Evolutionary conservation across 2,113 vertebrate species (phyloP), one percentile per base, ranked within the genome.

Genomic region (Dryoscopus gambensis): DNA sequence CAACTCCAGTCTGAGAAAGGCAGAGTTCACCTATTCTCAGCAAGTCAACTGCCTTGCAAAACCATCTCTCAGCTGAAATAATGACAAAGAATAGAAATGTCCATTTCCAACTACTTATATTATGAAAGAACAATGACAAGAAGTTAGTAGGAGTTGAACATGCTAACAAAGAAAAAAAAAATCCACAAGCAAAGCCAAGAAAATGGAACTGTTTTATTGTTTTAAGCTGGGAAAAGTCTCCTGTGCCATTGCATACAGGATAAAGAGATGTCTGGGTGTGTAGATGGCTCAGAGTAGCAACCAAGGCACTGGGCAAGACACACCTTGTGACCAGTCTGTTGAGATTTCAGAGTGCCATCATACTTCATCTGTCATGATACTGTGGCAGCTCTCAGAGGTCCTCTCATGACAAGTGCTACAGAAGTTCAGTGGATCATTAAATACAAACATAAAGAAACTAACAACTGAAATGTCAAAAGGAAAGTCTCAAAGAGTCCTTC

Each of bases 101-200:
- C 84, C 53, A 85, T 52, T 94, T 64, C 64, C 69, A 89, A 79
- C 44, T 42, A 91, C 56, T 93, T 81, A 87, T 84, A 90, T 91
- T 57, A 63, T 1, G 16, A 74, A 90, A 80, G 75, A 95, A 92
- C 83, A 95, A 92, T 88, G 55, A 90, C 76, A 89, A 80, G 50
- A 97, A 88, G 81, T 90, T 60, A 74, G 85, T 65, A 88, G 79
- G 83, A 94, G 83, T 59, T 57, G 35, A 92, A 90, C 68, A 59
- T 0, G 1, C 75, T 75, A 89, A 53, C 11, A 31, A 64, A 33
- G 31, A 81, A 39, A 79, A 73, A 69, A 8, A 87, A 40, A 52
- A 74, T 13, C 11, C 59, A 74, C 37, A 77, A 83, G 55, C 71
- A 89, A 93, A 92, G 88, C 42, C 71, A 93, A 96, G 73, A 83